phyloP scores from a whole-genome alignment of 2,113 vertebrate genomes.

The Tragelaphus imberbis region DNA sequence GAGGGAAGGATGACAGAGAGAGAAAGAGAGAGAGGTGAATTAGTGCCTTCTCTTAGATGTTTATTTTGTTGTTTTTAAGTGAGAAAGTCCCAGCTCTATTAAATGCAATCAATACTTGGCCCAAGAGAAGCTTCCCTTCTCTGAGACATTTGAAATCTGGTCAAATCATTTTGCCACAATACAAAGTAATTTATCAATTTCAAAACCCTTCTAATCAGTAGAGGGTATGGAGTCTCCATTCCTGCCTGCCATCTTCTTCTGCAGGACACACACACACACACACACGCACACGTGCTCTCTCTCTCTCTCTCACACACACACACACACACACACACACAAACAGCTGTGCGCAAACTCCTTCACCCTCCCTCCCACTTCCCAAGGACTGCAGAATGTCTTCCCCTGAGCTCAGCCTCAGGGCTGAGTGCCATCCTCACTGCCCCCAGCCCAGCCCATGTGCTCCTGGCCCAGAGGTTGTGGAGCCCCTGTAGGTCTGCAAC shows the following conservation, averaged over 20 bases:
- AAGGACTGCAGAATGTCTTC: background rate
- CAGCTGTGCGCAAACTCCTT: background rate
- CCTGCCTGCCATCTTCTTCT: slow-evolving; percentile 46
- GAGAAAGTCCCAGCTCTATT: slow-evolving; percentile 74
- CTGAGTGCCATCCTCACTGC: background rate
- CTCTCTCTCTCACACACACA: background rate
- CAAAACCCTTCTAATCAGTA: slow-evolving; percentile 70
- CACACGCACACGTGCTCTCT: background rate
- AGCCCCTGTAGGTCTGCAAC: background rate
- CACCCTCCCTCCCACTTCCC: background rate
- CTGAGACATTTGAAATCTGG: slow-evolving; percentile 75
- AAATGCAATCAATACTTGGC: slow-evolving; percentile 75
- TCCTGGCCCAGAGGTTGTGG: background rate
- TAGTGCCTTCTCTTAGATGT: slow-evolving; percentile 53
- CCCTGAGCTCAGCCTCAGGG: background rate
- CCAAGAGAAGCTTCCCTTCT: slow-evolving; percentile 72
- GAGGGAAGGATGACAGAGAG: too few relatives aligned
- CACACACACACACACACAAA: background rate
- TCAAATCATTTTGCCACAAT: slow-evolving; percentile 73
- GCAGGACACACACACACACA: background rate
- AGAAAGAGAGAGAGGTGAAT: background rate
- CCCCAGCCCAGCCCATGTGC: background rate
- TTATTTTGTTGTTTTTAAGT: slow-evolving; percentile 75
- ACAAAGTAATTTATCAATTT: slow-evolving; percentile 76
- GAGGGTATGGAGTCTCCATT: slow-evolving; percentile 43